phyloP scores from a whole-genome alignment of 2,113 vertebrate genomes.

The Perognathus longimembris region DNA sequence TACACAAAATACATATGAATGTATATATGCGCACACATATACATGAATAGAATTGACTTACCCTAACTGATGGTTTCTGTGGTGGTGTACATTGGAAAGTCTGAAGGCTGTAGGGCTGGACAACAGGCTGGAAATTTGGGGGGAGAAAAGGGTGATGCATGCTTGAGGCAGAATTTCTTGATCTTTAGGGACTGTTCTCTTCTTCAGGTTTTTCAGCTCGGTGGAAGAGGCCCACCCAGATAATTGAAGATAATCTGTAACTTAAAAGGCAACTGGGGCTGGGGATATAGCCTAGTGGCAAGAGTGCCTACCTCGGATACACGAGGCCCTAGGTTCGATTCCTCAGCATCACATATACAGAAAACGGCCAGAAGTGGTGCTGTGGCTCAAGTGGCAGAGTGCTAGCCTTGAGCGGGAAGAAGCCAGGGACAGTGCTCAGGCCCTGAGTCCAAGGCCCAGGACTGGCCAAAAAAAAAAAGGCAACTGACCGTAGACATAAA shows the following conservation, averaged over 20 bases:
- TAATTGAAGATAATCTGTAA: not conserved
- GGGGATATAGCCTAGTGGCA: no score
- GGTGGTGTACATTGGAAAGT: not conserved
- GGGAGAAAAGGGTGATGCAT: not conserved
- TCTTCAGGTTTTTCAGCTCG: not conserved
- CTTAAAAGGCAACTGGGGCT: no score
- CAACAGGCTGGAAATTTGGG: not conserved
- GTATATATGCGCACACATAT: not conserved
- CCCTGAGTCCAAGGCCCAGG: no score
- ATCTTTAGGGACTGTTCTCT: not conserved
- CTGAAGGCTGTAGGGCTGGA: not conserved
- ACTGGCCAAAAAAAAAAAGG: no score
- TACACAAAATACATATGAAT: not conserved
- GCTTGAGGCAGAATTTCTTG: conserved; percentile 18
- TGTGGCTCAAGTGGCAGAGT: no score
- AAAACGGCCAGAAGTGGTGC: no score
- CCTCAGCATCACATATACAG: no score
- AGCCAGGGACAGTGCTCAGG: no score
- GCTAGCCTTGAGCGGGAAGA: no score
- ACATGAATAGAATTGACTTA: not conserved
- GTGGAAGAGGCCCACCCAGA: not conserved
- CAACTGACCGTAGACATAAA: not conserved
- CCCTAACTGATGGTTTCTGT: not conserved
- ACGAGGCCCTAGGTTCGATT: no score
- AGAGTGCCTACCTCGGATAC: no score